phyloP scores from a whole-genome alignment of 1,140 invertebrate species.

The Nasonia giraulti region DNA sequence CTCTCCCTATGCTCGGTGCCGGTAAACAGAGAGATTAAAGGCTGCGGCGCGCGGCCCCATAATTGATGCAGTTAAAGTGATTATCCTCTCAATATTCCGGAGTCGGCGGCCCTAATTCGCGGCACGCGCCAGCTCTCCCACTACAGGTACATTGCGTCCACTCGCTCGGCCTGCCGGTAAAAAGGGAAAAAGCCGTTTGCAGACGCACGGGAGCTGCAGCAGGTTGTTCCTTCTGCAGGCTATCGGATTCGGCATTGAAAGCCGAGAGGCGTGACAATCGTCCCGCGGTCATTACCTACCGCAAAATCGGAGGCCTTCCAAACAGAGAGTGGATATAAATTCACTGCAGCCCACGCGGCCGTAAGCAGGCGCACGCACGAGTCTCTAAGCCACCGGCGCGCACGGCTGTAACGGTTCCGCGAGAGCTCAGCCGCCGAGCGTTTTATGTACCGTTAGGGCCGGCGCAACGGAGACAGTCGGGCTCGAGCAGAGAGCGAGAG shows the following conservation, averaged over 20 bases:
- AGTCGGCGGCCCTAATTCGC: slow-evolving; percentile 1
- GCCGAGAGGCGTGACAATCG: not conserved
- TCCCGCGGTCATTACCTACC: not conserved
- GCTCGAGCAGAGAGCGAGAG: not conserved
- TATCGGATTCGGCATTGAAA: not conserved
- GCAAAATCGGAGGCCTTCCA: not conserved
- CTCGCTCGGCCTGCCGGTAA: not conserved
- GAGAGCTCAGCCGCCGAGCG: not conserved
- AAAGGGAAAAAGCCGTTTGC: slow-evolving; percentile 4
- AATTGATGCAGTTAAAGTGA: slow-evolving; percentile 15
- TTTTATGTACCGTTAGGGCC: slow-evolving; percentile 1
- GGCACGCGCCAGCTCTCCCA: not conserved
- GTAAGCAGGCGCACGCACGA: not conserved
- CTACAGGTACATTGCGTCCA: not conserved
- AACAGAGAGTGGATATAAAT: not conserved
- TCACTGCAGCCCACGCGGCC: not conserved
- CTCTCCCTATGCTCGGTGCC: not conserved
- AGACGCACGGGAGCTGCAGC: not conserved
- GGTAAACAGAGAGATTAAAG: not conserved
- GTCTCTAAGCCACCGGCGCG: not conserved
- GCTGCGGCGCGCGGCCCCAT: not conserved
- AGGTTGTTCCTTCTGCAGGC: not conserved
- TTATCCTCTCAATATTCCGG: slow-evolving; percentile 5
- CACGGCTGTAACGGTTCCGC: not conserved
- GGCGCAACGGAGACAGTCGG: not conserved